Base-by-base conservation (phyloP, 2,113 vertebrate species). In the Isichthys henryi region DNA sequence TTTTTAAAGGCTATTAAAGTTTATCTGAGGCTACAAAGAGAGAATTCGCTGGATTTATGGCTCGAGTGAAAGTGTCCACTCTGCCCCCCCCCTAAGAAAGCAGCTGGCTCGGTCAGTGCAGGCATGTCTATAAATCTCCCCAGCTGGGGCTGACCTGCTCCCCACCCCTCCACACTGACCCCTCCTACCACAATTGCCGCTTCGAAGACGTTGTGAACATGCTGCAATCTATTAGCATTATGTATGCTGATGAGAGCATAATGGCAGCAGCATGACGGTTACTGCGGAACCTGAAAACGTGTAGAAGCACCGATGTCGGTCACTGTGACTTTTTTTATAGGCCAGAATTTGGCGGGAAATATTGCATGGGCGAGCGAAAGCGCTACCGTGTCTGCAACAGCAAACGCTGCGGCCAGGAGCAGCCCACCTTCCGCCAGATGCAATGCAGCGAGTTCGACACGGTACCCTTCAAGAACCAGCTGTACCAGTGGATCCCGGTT, bases 381-480 rank as follows among this genome's bases (percentile, higher is more conserved):
- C 97, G 97, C 13, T 99, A 99, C 89, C 97, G 97, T 9, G 92
- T 98, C 19, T 99, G 98, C 91, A 98, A 97, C 88, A 95, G 97
- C 0, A 96, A 95, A 53, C 94, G 94, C 0, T 99, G 98, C 49
- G 93, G 0, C 83, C 94, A 91, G 1, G 93, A 94, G 0, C 91
- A 86, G 1, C 98, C 98, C 0, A 96, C 96, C 0, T 99, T 99
- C 88, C 96, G 98, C 39, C 98, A 99, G 93, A 98, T 99, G 98
- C 98, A 98, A 62, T 99, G 98, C 95, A 99, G 97, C 66, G 98
- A 99, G 92, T 99, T 99, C 92, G 96, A 99, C 93, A 99, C 98
- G 0, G 98, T 99, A 82, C 96, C 97, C 1, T 98, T 99, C 94
- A 96, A 97, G 93, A 99, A 98, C 0, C 95, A 97, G 77, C 96